Evolutionary conservation across 2,888 invertebrate species (phyloP).

Genomic region (Morpho helenor): DNA sequence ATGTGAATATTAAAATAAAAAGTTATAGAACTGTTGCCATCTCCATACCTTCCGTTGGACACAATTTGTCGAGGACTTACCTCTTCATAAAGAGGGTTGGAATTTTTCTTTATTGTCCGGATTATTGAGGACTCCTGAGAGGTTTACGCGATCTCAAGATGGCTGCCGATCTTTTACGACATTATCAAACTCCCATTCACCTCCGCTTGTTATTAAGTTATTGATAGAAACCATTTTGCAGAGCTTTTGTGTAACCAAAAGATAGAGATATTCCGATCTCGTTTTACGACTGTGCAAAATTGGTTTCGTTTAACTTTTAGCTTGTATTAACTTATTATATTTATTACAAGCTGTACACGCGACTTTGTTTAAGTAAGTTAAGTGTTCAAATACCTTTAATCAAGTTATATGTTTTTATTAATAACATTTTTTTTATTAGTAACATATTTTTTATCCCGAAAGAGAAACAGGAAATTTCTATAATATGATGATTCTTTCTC

Average conservation of each 20-base stretch:
- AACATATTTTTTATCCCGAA: no score
- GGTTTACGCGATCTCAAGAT: slow-evolving; percentile 74
- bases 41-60: slow-evolving; percentile 42
- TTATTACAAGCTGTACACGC: no score
- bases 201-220: slow-evolving; percentile 71
- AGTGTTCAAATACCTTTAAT: no score
- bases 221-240: slow-evolving; percentile 39
- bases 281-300: slow-evolving; percentile 21
- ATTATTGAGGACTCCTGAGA: slow-evolving; percentile 71
- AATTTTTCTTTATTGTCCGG: slow-evolving; percentile 79
- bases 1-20: not conserved
- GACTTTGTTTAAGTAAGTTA: no score
- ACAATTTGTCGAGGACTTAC: slow-evolving; percentile 78
- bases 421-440: no score
- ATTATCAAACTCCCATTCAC: slow-evolving; percentile 67
- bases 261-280: slow-evolving; percentile 17
- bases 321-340: not conserved
- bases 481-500: no score
- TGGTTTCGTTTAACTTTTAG: slow-evolving; percentile 10
- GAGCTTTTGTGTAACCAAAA: slow-evolving; percentile 25
- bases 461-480: no score
- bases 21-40: slow-evolving; percentile 19
- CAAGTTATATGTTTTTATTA: no score
- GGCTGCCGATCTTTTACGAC: slow-evolving; percentile 72
- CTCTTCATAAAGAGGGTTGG: slow-evolving; percentile 77